Percentiles rank a stretch among this genome's conserved stretches.
Evolutionary conservation across 2,888 invertebrate genomes (phyloP).

Genomic region (Adelognathus sp.): DNA sequence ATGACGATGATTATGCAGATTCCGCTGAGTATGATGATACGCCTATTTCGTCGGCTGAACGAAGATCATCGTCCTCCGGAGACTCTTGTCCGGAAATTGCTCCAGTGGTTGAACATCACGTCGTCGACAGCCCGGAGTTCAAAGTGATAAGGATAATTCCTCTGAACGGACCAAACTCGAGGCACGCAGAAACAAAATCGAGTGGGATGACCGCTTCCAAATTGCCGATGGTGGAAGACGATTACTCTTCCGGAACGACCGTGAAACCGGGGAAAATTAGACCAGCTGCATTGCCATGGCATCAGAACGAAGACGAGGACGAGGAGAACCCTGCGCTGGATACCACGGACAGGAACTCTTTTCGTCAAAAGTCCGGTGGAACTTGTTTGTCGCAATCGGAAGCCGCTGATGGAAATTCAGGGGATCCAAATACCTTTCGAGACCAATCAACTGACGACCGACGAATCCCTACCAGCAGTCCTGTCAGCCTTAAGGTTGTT

Average conservation of each 20-base stretch:
- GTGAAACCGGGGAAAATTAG: constrained; percentile 37
- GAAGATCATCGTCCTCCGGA: neutral
- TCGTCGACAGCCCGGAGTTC: constrained; percentile 24
- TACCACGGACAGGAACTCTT: neutral
- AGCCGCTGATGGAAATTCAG: neutral
- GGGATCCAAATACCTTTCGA: neutral
- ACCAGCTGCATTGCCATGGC: constrained; percentile 33
- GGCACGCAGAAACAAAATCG: neutral
- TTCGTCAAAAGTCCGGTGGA: neutral
- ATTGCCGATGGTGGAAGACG: constrained; percentile 44
- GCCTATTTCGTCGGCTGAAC: neutral
- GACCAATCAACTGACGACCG: neutral
- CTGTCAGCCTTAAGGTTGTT: constrained; percentile 41
- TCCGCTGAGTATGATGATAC: constrained; percentile 1
- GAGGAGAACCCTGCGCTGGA: neutral
- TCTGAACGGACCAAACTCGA: constrained; percentile 8
- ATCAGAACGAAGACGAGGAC: neutral
- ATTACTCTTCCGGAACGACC: neutral
- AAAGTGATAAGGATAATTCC: constrained; percentile 55
- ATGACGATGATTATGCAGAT: neutral
- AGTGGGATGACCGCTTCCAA: constrained; percentile 42
- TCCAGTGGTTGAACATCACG: neutral
- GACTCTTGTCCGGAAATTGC: neutral
- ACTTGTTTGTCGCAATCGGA: neutral
- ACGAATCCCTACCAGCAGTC: constrained; percentile 5